These are phyloP conservation scores for Hyperoplus lanceolatus DNA, from an alignment of 2,797 vertebrate genomes.

Conservation along the genomic window DNA sequence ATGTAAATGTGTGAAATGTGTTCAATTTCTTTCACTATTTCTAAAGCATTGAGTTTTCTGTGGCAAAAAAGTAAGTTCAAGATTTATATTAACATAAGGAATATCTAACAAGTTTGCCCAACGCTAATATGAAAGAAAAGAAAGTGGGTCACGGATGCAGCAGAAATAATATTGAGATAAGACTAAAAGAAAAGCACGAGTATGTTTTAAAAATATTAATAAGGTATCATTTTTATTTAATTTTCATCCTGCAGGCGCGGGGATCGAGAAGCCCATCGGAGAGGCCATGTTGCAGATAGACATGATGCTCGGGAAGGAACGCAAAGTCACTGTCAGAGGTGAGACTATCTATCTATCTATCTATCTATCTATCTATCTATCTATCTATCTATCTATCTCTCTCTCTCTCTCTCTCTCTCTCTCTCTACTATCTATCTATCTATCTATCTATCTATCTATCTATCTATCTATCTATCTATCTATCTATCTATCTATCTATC, in stretches of 20 bases:
- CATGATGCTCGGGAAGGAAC: constrained; percentile 90
- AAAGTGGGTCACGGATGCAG: neutral
- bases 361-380: constrained; percentile 4
- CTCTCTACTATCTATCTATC: neutral
- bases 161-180: neutral
- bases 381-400: neutral
- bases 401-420: constrained; percentile 10
- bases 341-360: constrained; percentile 12
- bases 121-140: constrained; percentile 13
- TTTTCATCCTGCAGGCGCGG: constrained; percentile 84
- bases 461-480: too few species aligned
- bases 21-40: neutral
- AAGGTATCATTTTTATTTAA: too few species aligned
- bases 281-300: constrained; percentile 95
- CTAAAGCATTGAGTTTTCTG: neutral
- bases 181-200: neutral
- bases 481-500: neutral
- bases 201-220: neutral
- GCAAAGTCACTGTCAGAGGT: constrained; percentile 95
- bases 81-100: neutral
- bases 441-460: too few species aligned
- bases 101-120: neutral
- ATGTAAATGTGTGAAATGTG: neutral
- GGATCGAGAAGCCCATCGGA: constrained; percentile 93
- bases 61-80: neutral